Base-by-base conservation (phyloP, 2,113 vertebrate species). In the Brevimyrus niger region DNA sequence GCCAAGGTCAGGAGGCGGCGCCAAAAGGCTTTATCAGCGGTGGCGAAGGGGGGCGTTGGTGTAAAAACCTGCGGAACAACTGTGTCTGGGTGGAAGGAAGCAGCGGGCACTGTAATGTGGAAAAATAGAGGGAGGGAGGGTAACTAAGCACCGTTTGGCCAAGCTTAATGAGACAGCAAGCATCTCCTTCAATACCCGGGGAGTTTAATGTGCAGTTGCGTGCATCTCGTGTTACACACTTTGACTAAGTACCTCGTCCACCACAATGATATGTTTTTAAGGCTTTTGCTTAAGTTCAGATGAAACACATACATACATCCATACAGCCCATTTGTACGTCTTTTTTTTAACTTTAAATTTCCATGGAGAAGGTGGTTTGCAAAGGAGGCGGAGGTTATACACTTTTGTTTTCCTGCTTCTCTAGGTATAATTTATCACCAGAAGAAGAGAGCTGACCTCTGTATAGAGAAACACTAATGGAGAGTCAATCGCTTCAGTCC, bases 351-450 rank as follows among this genome's bases (percentile, higher is more conserved):
- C 85, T 11, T 87, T 23, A 19, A 4, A 47, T 87, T 87, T 87
- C 85, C 85, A 55, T 1, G 50, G 50, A 87, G 35, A 87, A 31
- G 35, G 48, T 8, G 50, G 48, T 38, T 31, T 86, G 84, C 9
- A 9, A 84, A 21, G 31, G 85, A 87, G 47, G 85, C 0, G 85
- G 85, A 15, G 35, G 85, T 87, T 50, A 44, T 53, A 31, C 53
- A 44, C 87, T 87, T 87, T 61, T 87, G 53, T 61, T 65, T 65
- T 65, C 35, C 51, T 38, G 48, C 27, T 46, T 8, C 3, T 38
- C 48, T n/a, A 53, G 51, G 35, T 50, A 61, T 44, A 87, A 87
- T 87, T 44, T 87, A 65, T 87, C 51, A 87, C 65, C 35, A n/a
- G 31, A n/a, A 87, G 31, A 27, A 8, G 47, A 38, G 27, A 38